A percentile compares a stretch with the other conserved stretches of the same genome.
Evolutionary conservation across 2,888 invertebrate species (phyloP).

Genomic region (Aspidiotus rigidus): DNA sequence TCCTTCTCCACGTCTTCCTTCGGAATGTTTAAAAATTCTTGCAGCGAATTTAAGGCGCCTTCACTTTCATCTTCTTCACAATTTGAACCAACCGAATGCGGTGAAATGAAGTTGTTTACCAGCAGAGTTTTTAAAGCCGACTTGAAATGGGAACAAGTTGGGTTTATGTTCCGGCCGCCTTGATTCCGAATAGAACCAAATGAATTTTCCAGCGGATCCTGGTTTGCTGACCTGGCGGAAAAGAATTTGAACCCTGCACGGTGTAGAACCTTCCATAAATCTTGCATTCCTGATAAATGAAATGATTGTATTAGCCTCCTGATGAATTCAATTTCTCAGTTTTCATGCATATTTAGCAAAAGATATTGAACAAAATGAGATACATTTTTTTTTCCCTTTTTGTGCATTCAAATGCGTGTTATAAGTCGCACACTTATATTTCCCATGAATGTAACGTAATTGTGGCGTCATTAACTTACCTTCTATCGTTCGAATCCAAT

Average conservation of each 20-base stretch:
- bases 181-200: constrained; percentile 17
- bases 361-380: no score
- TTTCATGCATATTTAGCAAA: no score
- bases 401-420: no score
- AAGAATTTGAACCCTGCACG: constrained; percentile 10
- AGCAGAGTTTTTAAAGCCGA: constrained; percentile 20
- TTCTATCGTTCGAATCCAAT: constrained; percentile 10
- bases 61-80: constrained; percentile 22
- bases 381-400: no score
- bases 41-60: constrained; percentile 12
- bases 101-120: constrained; percentile 20
- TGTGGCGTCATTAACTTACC: no score
- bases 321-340: no score
- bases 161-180: constrained; percentile 13
- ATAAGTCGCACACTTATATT: no score
- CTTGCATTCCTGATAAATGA: no score
- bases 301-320: no score
- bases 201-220: constrained; percentile 27
- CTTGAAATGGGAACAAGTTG: constrained; percentile 21
- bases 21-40: no score
- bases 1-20: background rate
- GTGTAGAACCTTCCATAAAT: constrained; percentile 6
- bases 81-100: constrained; percentile 21
- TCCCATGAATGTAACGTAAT: no score
- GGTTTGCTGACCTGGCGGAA: constrained; percentile 10